phyloP scores from a whole-genome alignment of 2,113 vertebrate species.

The Gila orcuttii region DNA sequence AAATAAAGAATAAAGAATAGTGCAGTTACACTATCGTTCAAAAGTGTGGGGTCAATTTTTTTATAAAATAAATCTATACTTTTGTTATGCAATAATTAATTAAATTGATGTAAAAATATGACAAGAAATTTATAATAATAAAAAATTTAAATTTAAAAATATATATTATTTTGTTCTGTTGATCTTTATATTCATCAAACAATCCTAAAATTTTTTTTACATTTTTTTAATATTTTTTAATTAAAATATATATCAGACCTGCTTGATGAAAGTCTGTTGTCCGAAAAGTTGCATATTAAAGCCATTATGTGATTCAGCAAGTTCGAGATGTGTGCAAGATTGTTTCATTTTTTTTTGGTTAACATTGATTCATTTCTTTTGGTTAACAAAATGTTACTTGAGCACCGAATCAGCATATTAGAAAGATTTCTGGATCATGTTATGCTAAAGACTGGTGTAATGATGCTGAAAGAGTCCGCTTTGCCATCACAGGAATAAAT shows the following conservation, averaged over 20 bases:
- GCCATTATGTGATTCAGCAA: too few species aligned
- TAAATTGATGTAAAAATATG: not conserved
- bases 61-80: not conserved
- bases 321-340: too few species aligned
- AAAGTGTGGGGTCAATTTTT: not conserved
- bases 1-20: too few species aligned
- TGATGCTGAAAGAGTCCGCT: not conserved
- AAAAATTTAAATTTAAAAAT: not conserved
- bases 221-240: too few species aligned
- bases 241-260: too few species aligned
- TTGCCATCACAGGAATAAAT: not conserved
- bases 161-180: too few species aligned
- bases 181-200: not conserved
- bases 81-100: not conserved
- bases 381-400: not conserved
- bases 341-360: too few species aligned
- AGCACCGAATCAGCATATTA: not conserved
- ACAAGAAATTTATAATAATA: not conserved
- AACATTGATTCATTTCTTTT: too few species aligned
- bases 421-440: not conserved
- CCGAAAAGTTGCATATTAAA: too few species aligned
- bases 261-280: too few species aligned
- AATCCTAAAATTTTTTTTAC: not conserved
- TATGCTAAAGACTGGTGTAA: not conserved
- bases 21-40: not conserved